Conservation (phyloP, 2,113 vertebrate species). For the Gopherus flavomarginatus region DNA sequence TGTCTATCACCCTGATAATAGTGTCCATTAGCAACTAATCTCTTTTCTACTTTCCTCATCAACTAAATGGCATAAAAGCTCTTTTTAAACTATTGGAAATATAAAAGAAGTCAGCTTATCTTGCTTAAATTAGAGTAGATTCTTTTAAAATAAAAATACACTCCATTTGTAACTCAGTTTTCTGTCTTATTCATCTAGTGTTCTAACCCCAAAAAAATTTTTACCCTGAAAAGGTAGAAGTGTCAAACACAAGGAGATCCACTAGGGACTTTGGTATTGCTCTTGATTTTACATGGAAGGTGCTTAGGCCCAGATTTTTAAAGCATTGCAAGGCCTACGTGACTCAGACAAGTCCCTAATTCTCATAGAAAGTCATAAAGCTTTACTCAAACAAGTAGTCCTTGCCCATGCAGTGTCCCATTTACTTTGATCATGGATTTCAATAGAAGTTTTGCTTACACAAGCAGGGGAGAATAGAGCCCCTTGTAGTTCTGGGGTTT, state of each 20-base stretch:
- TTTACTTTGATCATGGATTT: background rate
- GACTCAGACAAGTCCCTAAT: background rate
- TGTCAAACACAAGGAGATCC: background rate
- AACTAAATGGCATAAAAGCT: background rate
- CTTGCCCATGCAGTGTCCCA: accelerated
- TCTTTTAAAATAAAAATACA: background rate
- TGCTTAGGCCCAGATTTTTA: background rate
- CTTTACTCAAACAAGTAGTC: background rate
- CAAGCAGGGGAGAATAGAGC: accelerated
- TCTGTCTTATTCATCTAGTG: background rate
- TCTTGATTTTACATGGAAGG: background rate
- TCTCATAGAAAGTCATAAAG: background rate
- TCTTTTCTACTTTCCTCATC: background rate
- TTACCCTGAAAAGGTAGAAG: background rate
- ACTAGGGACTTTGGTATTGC: background rate
- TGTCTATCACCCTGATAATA: accelerated
- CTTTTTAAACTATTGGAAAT: background rate
- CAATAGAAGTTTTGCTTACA: background rate
- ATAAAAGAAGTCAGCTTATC: background rate
- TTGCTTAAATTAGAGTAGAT: background rate
- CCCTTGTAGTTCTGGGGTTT: background rate
- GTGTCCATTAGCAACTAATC: background rate
- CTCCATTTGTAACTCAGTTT: background rate
- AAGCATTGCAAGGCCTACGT: background rate
- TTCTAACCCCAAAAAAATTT: background rate